phyloP scores from a whole-genome alignment of 2,888 invertebrate genomes.

The Suillia variegata region DNA sequence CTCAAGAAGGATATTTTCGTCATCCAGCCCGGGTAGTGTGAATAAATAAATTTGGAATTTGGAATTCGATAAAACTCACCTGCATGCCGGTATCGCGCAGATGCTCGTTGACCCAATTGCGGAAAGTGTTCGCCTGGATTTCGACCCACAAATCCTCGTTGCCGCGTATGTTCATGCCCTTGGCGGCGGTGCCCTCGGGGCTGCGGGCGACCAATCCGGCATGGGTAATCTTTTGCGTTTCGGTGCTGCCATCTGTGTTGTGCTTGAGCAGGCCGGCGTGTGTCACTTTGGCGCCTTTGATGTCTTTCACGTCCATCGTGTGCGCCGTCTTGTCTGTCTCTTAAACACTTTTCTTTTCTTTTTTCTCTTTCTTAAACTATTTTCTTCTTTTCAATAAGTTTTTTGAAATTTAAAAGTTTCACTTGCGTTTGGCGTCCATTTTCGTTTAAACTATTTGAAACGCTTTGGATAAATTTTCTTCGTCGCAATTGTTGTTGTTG shows the following conservation, averaged over 20 bases:
- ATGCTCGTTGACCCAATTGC: conserved; percentile 97
- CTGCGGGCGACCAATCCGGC: conserved; percentile 87
- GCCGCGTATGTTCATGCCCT: conserved; percentile 93
- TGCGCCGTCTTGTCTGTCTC: conserved; percentile 1
- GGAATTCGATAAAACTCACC: no score
- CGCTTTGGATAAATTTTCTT: not conserved
- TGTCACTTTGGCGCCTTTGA: conserved; percentile 65
- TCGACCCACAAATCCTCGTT: conserved; percentile 96
- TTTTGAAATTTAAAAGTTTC: not conserved
- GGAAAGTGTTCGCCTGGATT: conserved; percentile 93
- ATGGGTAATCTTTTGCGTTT: conserved; percentile 68
- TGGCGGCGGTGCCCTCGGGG: conserved; percentile 92
- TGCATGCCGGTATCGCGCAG: conserved; percentile 73
- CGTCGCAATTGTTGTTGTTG: conserved; percentile 2
- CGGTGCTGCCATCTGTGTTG: conserved; percentile 67
- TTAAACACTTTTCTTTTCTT: conserved; percentile 4
- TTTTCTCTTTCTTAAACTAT: no score
- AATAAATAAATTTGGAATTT: no score
- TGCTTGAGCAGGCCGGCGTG: conserved; percentile 67
- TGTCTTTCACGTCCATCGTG: conserved; percentile 61
- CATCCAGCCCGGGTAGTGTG: no score
- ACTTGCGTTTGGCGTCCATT: conserved; percentile 11
- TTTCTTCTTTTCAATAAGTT: conserved; percentile 17
- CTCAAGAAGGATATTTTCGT: no score
- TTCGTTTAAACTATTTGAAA: not conserved